Evolutionary conservation across 1,140 invertebrate species (phyloP), one percentile per base, ranked within the genome.

Genomic region (Lepeophtheirus salmonis): DNA sequence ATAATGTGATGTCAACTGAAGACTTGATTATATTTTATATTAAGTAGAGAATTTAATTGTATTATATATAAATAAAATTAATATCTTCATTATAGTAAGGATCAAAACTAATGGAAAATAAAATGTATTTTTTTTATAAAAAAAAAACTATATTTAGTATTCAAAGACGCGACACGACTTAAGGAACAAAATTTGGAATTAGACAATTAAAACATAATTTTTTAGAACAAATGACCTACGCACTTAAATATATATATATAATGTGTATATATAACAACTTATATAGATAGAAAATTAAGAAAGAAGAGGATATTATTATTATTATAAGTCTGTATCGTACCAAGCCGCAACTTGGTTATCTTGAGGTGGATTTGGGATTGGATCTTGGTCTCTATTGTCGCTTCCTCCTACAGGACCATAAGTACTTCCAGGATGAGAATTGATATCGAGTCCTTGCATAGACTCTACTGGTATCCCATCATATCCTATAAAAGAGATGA

Each of bases 391-490:
- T 21, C 51, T 6, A 21, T 16, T 21, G 6, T 41, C 30, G n/a
- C n/a, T 41, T n/a, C 30, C 30, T 41, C 30, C 62, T 63, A 90
- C 83, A 63, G 78, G 78, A 60, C 80, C 80, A 68, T 83, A 83
- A 51, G 79, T 80, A 64, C 79, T 79, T 58, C 70, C 65, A 21
- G 70, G 71, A 60, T 79, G 79, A 64, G 80, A 81, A 66, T 84
- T 86, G 68, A 92, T 83, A 68, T 92, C 88, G 66, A 94, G 75
- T 64, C 87, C 87, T 79, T 91, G 86, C 86, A 94, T 89, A 61
- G 85, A 87, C 76, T 90, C 86, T 84, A 91, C 84, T 79, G 88
- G 89, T 80, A 91, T 83, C 80, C 88, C 84, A 79, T 91, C 88
- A 83, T 89, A 91, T 78, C 87, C 88, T 88, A 64, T 26, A 65